Evolutionary conservation across 2,888 invertebrate species (phyloP).

Genomic region (Drosophila infuscata): DNA sequence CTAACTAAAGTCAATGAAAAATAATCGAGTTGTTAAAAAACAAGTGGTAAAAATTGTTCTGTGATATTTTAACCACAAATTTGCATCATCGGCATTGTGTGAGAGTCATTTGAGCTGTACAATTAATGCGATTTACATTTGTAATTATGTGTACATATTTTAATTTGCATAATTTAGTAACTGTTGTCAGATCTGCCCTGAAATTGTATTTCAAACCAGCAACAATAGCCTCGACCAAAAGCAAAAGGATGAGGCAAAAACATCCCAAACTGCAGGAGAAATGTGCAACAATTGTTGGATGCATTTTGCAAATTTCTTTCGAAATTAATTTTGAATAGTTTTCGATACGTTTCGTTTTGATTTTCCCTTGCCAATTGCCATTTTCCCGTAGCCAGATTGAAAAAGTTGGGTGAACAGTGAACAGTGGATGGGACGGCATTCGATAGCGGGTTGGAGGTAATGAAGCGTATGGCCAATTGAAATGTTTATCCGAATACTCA

Average conservation of each 20-base stretch:
- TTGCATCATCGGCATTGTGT: constrained; percentile 61
- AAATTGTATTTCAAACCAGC: constrained; percentile 18
- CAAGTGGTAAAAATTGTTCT: constrained; percentile 25
- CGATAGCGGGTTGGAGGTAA: constrained; percentile 54
- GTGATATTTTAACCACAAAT: constrained; percentile 73
- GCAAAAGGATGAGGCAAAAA: not conserved
- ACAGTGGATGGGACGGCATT: constrained; percentile 5
- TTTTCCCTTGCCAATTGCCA: constrained; percentile 34
- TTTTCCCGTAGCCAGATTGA: constrained; percentile 61
- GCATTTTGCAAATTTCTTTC: constrained; percentile 50
- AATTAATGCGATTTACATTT: constrained; percentile 77
- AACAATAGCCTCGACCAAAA: not conserved
- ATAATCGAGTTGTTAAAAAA: constrained; percentile 25
- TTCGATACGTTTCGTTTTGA: constrained; percentile 30
- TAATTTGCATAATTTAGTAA: constrained; percentile 78
- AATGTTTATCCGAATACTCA: constrained; percentile 75
- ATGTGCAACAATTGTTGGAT: constrained; percentile 43
- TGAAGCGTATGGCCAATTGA: constrained; percentile 76
- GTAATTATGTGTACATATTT: constrained; percentile 78
- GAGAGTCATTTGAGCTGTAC: constrained; percentile 53
- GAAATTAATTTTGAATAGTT: constrained; percentile 73
- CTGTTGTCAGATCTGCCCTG: constrained; percentile 36
- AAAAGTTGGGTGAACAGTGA: constrained; percentile 60
- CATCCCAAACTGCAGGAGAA: constrained; percentile 1
- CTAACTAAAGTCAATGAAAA: constrained; percentile 15